These are phyloP conservation scores for Tolmerus cingulatus DNA, from an alignment of 2,888 invertebrate species.

Conservation along the genomic window DNA sequence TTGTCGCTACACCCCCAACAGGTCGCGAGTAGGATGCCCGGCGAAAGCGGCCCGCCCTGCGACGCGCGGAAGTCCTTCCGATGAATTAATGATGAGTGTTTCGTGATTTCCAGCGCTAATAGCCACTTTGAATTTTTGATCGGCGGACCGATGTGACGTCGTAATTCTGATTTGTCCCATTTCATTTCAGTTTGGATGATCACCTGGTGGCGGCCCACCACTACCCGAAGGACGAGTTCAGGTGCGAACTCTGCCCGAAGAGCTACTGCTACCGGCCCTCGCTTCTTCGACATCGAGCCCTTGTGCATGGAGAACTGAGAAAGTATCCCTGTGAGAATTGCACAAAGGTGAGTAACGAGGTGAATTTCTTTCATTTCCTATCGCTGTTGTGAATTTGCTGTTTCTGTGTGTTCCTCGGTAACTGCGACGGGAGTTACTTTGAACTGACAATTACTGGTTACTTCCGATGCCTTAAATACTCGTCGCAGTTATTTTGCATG, in stretches of 20 bases:
- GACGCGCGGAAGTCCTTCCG: neutral
- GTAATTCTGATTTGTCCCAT: conserved; percentile 1
- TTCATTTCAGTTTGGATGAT: conserved; percentile 78
- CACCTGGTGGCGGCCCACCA: conserved; percentile 82
- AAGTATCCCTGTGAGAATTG: conserved; percentile 95
- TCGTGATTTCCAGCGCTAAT: conserved; percentile 25
- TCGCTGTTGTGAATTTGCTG: conserved; percentile 4
- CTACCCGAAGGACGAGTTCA: conserved; percentile 79
- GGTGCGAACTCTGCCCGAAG: conserved; percentile 84
- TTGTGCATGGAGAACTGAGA: conserved; percentile 81
- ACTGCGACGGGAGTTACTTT: neutral
- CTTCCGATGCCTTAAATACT: neutral
- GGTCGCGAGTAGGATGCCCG: neutral
- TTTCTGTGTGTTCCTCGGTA: neutral
- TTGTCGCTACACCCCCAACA: conserved; percentile 41
- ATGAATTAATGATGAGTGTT: conserved; percentile 17
- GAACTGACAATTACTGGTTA: neutral
- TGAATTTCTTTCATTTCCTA: conserved; percentile 34
- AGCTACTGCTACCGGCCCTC: conserved; percentile 84
- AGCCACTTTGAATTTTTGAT: conserved; percentile 31
- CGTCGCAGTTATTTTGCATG: neutral
- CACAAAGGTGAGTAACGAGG: conserved; percentile 72
- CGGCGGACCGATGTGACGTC: neutral
- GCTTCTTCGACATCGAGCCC: conserved; percentile 81
- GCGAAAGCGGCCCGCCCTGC: neutral